Evolutionary conservation across 1,140 invertebrate genomes (phyloP).

Genomic region (Agrilus planipennis): DNA sequence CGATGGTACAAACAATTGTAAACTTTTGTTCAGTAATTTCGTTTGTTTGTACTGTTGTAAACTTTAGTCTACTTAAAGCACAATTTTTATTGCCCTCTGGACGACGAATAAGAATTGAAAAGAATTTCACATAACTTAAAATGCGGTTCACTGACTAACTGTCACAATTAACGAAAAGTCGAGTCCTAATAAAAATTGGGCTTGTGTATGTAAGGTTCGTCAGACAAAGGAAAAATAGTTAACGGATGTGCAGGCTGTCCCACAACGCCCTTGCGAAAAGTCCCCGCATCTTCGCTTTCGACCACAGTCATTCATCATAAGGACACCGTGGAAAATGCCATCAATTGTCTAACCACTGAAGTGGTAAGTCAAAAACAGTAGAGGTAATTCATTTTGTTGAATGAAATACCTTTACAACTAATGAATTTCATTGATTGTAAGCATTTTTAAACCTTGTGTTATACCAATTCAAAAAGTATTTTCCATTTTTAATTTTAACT

Average conservation of each 20-base stretch:
- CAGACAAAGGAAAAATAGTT: conserved; percentile 8
- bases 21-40: too few relatives aligned
- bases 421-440: neutral
- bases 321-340: conserved; percentile 51
- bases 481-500: neutral
- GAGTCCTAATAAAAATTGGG: conserved; percentile 2
- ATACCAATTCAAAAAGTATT: neutral
- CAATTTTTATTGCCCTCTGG: too few relatives aligned
- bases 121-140: too few relatives aligned
- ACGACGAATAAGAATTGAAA: too few relatives aligned
- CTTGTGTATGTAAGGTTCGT: conserved; percentile 10
- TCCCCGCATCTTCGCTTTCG: conserved; percentile 17
- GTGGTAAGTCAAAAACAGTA: conserved; percentile 48
- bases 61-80: too few relatives aligned
- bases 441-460: neutral
- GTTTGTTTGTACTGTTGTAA: too few relatives aligned
- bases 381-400: conserved; percentile 4
- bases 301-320: conserved; percentile 37
- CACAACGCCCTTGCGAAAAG: conserved; percentile 39
- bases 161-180: neutral
- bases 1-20: too few relatives aligned
- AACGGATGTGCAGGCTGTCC: conserved; percentile 40
- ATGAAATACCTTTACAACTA: neutral
- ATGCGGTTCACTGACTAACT: neutral
- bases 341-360: conserved; percentile 66